Evolutionary conservation across 1,140 invertebrate species (phyloP).

Genomic region (Myzus persicae): DNA sequence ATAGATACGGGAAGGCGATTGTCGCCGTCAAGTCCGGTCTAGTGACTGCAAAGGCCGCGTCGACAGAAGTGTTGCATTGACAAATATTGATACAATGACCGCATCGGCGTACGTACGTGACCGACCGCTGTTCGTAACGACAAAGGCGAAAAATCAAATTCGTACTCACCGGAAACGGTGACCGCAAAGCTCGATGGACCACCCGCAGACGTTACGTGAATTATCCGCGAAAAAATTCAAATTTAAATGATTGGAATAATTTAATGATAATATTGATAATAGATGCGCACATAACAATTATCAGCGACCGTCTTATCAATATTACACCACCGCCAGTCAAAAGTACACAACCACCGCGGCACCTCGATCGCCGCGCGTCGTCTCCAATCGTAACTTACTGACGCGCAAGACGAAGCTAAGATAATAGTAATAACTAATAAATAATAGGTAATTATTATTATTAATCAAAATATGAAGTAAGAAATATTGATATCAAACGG

Average conservation of each 20-base stretch:
- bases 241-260: conserved; percentile 51
- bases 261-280: conserved; percentile 46
- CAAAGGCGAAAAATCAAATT: background rate
- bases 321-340: background rate
- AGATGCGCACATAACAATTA: conserved; percentile 25
- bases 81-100: background rate
- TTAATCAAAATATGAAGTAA: too few relatives aligned
- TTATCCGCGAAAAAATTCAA: conserved; percentile 50
- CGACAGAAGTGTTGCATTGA: background rate
- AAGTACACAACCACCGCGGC: background rate
- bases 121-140: background rate
- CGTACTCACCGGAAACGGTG: background rate
- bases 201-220: background rate
- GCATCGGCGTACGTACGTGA: background rate
- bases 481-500: background rate
- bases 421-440: background rate
- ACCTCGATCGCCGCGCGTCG: background rate
- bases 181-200: background rate
- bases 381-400: background rate
- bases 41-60: background rate
- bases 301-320: conserved; percentile 34
- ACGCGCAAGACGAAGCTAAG: background rate
- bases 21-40: background rate
- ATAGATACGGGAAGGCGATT: background rate
- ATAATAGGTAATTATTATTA: too few relatives aligned